Percentiles rank a stretch among this genome's conserved stretches.
Evolutionary conservation across 2,888 invertebrate genomes (phyloP).

Genomic region (Lasioglossum lativentre): DNA sequence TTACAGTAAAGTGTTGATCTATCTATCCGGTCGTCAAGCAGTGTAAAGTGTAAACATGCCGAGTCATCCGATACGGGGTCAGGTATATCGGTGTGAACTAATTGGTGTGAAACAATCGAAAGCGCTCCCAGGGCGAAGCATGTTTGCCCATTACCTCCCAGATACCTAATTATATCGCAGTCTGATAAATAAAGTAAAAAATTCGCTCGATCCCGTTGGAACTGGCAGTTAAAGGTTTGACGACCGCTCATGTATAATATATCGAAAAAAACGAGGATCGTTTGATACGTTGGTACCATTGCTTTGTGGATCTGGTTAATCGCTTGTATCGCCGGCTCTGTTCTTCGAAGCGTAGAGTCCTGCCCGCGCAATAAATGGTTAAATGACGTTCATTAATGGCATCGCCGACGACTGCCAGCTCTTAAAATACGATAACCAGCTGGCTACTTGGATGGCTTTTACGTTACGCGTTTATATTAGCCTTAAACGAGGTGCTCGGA

Average conservation of each 20-base stretch:
- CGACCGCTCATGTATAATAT: background rate
- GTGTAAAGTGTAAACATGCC: too few species aligned
- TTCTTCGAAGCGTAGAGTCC: background rate
- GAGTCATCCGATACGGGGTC: too few species aligned
- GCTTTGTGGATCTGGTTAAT: background rate
- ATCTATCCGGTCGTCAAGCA: too few species aligned
- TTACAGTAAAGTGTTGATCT: too few species aligned
- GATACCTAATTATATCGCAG: background rate
- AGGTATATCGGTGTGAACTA: too few species aligned
- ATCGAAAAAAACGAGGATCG: background rate
- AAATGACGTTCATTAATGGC: conserved; percentile 28
- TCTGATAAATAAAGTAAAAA: background rate
- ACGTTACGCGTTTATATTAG: conserved; percentile 8
- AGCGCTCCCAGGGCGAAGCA: too few species aligned
- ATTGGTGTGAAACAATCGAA: too few species aligned
- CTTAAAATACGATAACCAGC: conserved; percentile 23
- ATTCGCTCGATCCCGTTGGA: background rate
- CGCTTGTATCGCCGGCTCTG: background rate
- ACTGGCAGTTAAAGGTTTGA: background rate
- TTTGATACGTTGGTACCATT: background rate
- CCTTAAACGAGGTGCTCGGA: background rate
- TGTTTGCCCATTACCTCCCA: too few species aligned
- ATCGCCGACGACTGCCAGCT: background rate
- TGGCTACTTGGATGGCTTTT: conserved; percentile 10
- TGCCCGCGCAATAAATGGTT: conserved; percentile 18